Evolutionary conservation across 2,888 invertebrate genomes (phyloP), one percentile per base, ranked within the genome.

Genomic region (Drosophila mulleri): DNA sequence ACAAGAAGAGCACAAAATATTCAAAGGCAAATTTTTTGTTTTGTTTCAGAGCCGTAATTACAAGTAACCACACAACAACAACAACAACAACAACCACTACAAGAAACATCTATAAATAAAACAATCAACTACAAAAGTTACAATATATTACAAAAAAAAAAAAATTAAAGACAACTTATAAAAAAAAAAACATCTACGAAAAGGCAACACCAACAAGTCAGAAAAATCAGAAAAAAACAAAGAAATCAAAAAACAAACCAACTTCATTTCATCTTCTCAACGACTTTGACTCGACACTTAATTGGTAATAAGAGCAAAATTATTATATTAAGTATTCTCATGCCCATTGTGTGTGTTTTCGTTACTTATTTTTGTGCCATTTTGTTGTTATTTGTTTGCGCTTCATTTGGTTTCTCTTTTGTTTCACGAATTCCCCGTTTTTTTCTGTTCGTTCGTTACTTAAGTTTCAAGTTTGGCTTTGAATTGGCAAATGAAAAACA

Each of bases 221-320:
- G 47, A 58, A 60, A 58, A 58, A 8, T 9, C 8, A 29, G n/a
- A 29, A 59, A 64, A 54, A 45, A 71, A 58, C 41, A 41, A 41
- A 41, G 41, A 8, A n/a, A 41, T n/a, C 41, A 41, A 41, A 53
- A 26, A 54, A 14, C 32, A 35, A 52, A 35, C 18, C n/a, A 69
- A 68, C 71, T 71, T 75, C 79, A 82, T 67, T 81, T 75, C 75
- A 75, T 75, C 86, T 79, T 80, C 82, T 80, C 79, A 83, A 80
- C 83, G 83, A 83, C 87, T 88, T 79, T 88, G 90, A 87, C 88
- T 80, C 84, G 82, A 82, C 88, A 89, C 75, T 83, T 89, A 82
- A 89, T 89, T 89, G 89, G 89, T 89, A 87, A 87, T 85, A 82
- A 85, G 84, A 88, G 86, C 81, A 83, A 82, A 80, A 84, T 79